These are phyloP conservation scores for Coenonympha arcania DNA, from an alignment of 2,888 invertebrate genomes.

Conservation along the genomic window DNA sequence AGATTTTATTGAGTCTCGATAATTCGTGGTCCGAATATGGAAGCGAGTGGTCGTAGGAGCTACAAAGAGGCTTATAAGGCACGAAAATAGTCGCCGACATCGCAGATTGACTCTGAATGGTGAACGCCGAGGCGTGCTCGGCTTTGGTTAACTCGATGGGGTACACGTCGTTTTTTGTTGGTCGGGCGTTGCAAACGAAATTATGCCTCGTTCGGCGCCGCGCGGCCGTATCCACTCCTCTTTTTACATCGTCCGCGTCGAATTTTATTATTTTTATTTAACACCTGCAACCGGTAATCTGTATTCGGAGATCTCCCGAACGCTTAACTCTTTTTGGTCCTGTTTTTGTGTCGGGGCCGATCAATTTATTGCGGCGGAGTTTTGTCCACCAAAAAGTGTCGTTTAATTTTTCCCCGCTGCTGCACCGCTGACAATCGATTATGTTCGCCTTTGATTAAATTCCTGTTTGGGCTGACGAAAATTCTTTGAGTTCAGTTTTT, in stretches of 20 bases:
- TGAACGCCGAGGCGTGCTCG: constrained; percentile 43
- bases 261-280: constrained; percentile 74
- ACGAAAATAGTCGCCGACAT: constrained; percentile 45
- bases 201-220: constrained; percentile 67
- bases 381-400: constrained; percentile 64
- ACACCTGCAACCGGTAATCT: constrained; percentile 73
- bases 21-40: constrained; percentile 41
- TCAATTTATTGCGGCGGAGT: constrained; percentile 63
- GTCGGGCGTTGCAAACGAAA: constrained; percentile 60
- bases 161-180: constrained; percentile 59
- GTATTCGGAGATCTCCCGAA: constrained; percentile 70
- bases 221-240: constrained; percentile 61
- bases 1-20: constrained; percentile 34
- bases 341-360: constrained; percentile 53
- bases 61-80: constrained; percentile 43
- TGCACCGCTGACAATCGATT: constrained; percentile 64
- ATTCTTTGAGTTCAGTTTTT: constrained; percentile 5
- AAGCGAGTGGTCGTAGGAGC: constrained; percentile 19
- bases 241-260: constrained; percentile 61
- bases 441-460: constrained; percentile 54
- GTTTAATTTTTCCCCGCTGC: constrained; percentile 66
- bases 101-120: constrained; percentile 51
- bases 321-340: constrained; percentile 72
- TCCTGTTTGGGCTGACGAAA: constrained; percentile 21
- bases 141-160: constrained; percentile 46